A percentile compares a stretch with the other conserved stretches of the same genome.
phyloP scores from a whole-genome alignment of 1,140 invertebrate species.

The Drosophila leontia region DNA sequence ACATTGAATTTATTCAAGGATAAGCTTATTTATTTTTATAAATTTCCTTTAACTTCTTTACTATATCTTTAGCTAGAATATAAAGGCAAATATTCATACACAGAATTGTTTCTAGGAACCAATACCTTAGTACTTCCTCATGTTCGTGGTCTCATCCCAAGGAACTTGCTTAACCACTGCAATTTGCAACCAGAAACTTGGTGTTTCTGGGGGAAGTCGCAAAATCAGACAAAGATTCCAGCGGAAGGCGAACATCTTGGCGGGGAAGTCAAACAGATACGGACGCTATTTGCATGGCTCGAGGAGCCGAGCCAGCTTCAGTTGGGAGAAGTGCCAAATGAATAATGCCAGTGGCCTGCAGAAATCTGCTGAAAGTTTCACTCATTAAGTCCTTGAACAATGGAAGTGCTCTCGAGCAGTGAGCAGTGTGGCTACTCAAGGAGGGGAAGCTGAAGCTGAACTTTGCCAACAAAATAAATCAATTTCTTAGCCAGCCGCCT shows the following conservation, averaged over 20 bases:
- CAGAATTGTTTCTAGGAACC: no score
- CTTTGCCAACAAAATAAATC: constrained; percentile 59
- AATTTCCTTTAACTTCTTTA: not conserved
- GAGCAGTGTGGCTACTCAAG: constrained; percentile 17
- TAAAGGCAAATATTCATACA: no score
- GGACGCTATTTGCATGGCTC: constrained; percentile 14
- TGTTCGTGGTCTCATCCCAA: constrained; percentile 23
- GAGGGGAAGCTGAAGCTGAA: constrained; percentile 33
- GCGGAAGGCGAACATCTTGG: constrained; percentile 29
- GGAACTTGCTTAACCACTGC: constrained; percentile 28
- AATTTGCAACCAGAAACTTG: constrained; percentile 34
- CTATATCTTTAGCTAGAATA: fast-evolving
- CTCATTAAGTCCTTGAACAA: constrained; percentile 56
- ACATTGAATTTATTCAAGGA: no score
- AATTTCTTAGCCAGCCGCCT: constrained; percentile 38
- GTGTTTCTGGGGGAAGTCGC: constrained; percentile 8
- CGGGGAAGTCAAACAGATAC: constrained; percentile 42
- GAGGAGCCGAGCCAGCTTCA: not conserved
- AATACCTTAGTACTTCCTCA: constrained; percentile 1
- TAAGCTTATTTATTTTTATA: not conserved
- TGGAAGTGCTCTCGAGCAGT: constrained; percentile 41
- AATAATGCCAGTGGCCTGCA: constrained; percentile 42
- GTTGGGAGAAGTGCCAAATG: constrained; percentile 36
- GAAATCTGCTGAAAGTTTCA: constrained; percentile 50
- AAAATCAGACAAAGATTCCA: constrained; percentile 20